Base-by-base conservation (phyloP, 2,797 vertebrate genomes). In the Falco concolor region DNA sequence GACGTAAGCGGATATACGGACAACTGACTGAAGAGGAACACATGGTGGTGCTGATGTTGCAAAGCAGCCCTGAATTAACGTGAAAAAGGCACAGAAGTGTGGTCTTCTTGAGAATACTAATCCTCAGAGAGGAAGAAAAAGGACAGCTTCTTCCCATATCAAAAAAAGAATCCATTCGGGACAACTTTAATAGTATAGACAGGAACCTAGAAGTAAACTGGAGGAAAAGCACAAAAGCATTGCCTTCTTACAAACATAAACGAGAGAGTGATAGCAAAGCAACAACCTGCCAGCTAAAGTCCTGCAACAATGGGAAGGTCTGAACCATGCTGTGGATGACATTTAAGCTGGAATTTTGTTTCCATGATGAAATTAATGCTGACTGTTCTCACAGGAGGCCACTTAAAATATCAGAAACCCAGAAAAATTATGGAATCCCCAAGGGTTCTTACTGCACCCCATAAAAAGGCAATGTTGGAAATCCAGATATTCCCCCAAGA, bases 1-100 rank as follows among this genome's bases (percentile, higher is more conserved):
- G 59, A 52, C 69, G 9, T 24, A 56, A 74, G 81, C 7, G 3
- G 24, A 75, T 56, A 30, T 5, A 57, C 2, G 11, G 54, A 52
- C 74, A 72, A 76, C 25, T 65, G 76, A 49, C 87, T 75, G 53
- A 87, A 87, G 24, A 68, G 56, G 72, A 84, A 94, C 95, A 87
- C 68, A 87, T 23, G 90, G 90, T 92, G 95, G 87, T 95, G 95
- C 95, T 96, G 90, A 92, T 77, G 89, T 36, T 87, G 68, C 89
- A 96, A 87, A 84, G 72, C 56, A 87, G 14, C 49, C 32, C 52
- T 45, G 40, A 30, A 40, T 53, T 63, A 67, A 73, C 9, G 10
- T 30, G 36, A 67, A 50, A 68, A 83, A 67, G 16, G 45, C 84
- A 57, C 21, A n/a, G 45, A 84, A 67, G 12, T 7, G 12, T 44